Evolutionary conservation across 53 echinoderm and acorn worm genomes (phyloP).

Genomic region (Patiria pectinifera): DNA sequence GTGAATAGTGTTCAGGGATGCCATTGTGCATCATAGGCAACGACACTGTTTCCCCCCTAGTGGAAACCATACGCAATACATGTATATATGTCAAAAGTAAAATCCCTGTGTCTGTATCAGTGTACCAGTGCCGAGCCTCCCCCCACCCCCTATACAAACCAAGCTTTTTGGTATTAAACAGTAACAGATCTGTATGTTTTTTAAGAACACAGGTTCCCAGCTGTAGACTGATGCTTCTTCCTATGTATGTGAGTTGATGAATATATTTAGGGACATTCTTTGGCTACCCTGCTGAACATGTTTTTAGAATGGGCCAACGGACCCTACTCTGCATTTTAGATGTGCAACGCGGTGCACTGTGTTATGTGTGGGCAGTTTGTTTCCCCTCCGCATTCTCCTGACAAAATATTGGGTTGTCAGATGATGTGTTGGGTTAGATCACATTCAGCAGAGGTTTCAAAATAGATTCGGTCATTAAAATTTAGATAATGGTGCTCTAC

Average conservation of each 20-base stretch:
- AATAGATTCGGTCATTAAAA: too few species aligned
- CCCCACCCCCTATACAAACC: neutral
- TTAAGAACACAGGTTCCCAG: neutral
- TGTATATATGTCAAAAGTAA: neutral
- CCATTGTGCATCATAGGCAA: neutral
- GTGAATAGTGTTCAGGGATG: constrained; percentile 5
- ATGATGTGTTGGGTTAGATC: too few species aligned
- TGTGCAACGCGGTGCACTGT: neutral
- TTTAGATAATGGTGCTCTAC: too few species aligned
- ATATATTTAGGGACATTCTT: constrained; percentile 45
- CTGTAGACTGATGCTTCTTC: neutral
- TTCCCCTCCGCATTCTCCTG: too few species aligned
- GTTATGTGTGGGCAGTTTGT: neutral
- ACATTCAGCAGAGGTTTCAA: too few species aligned
- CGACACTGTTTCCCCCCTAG: neutral
- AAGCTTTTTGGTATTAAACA: neutral
- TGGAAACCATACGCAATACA: too few species aligned
- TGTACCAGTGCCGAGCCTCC: neutral
- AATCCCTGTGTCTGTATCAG: neutral
- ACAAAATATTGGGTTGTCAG: too few species aligned
- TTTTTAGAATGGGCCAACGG: constrained; percentile 15
- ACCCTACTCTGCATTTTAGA: neutral
- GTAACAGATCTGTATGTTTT: neutral
- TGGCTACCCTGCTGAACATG: neutral
- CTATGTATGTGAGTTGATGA: constrained; percentile 12